Base-by-base conservation (phyloP, 1,140 invertebrate genomes). In the Drosophila kohkoa region DNA sequence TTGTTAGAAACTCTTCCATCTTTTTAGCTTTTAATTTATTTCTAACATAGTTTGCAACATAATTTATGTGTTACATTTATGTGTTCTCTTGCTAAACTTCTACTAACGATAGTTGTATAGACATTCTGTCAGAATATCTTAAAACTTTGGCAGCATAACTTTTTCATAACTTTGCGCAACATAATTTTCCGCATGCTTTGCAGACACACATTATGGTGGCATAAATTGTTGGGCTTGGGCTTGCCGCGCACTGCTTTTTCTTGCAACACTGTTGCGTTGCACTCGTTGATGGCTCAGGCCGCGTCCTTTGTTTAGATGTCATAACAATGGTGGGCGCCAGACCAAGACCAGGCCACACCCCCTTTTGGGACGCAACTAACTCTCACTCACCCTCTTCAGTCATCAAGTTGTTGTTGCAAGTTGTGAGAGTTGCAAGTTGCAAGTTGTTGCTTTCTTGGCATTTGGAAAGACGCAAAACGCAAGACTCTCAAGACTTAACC, bases 371-470 rank as follows among this genome's bases (percentile, higher is more conserved):
- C 30, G 3, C 25, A 4, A 16, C 10, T 30, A 4, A 16, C 10
- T 30, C 30, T 38, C 6, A 46, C n/a, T 25, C 15, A 38, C 55
- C 30, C 54, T 59, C 5, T 13, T 5, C 11, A 10, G 38, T 4
- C 3, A 25, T 41, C 3, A 3, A n/a, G 8, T 41, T 41, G 38
- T 11, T 13, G 41, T 43, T 43, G 41, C 41, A 43, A 43, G 41
- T 43, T 43, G 32, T 8, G 35, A 7, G 8, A 38, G 35, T 38
- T 16, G 35, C 38, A 54, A 20, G 52, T 57, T 68, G 65, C 55
- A 68, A 52, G 54, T 54, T 57, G 35, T 67, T 52, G 45, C 49
- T 52, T 43, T 58, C 58, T 72, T 58, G 70, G 54, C 70, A 58
- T 67, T 68, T 68, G 11, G 48, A n/a, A n/a, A 38, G 35, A 38